Evolutionary conservation across 2,113 vertebrate genomes (phyloP).

Genomic region (Pitta sordida): DNA sequence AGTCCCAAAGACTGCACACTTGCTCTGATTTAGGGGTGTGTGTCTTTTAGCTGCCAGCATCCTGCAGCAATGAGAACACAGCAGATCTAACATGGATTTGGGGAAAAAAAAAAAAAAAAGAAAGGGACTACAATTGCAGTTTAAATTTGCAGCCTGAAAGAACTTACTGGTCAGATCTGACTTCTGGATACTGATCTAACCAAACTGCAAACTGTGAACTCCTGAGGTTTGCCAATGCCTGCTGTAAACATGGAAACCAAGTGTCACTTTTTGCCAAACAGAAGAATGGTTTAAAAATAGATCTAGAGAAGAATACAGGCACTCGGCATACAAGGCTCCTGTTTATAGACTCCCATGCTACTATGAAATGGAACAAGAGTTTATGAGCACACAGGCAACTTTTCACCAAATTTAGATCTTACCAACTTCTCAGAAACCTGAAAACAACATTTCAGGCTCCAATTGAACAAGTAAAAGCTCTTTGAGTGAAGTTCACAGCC

Average conservation of each 20-base stretch:
- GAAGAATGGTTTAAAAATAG: constrained; percentile 67
- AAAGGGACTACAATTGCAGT: neutral
- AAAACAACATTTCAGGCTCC: constrained; percentile 3
- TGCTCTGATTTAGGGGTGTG: neutral
- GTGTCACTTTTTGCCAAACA: constrained; percentile 60
- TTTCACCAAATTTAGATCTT: constrained; percentile 40
- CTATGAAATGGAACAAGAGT: constrained; percentile 36
- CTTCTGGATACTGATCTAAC: constrained; percentile 44
- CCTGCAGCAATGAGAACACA: neutral
- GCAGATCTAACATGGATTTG: neutral
- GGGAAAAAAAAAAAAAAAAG: neutral
- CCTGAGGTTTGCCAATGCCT: constrained; percentile 58
- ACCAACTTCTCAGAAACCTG: constrained; percentile 22
- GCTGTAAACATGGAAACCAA: constrained; percentile 65
- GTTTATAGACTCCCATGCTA: constrained; percentile 40
- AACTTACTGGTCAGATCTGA: constrained; percentile 35
- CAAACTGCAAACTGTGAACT: constrained; percentile 61
- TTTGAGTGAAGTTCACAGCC: neutral
- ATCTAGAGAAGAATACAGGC: constrained; percentile 37
- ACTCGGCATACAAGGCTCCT: neutral
- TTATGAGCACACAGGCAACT: neutral
- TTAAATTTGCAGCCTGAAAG: constrained; percentile 43
- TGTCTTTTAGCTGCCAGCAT: neutral
- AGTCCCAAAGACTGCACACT: neutral
- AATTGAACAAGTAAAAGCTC: neutral